These are phyloP conservation scores for Plodia interpunctella DNA, from an alignment of 1,140 invertebrate species.

Conservation along the genomic window DNA sequence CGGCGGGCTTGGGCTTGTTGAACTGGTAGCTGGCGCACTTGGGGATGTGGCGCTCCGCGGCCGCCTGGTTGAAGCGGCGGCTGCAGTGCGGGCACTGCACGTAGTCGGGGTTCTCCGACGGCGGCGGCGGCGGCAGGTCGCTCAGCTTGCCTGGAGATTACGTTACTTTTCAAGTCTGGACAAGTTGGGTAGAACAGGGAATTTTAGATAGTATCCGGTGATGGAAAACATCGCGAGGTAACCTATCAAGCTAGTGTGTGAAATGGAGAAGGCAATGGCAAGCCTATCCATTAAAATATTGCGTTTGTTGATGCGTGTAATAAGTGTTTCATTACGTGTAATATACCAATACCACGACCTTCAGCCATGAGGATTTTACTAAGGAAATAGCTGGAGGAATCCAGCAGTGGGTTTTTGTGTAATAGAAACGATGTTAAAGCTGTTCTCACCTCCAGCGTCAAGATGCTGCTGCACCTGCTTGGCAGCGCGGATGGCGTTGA, in stretches of 20 bases:
- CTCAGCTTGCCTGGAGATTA: slow-evolving; percentile 80
- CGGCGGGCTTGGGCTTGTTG: slow-evolving; percentile 80
- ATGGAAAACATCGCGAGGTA: too few relatives aligned
- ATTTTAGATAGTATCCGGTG: too few relatives aligned
- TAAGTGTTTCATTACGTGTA: too few relatives aligned
- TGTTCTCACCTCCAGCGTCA: slow-evolving; percentile 84
- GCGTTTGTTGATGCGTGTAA: too few relatives aligned
- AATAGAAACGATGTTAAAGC: not conserved
- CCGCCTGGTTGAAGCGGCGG: slow-evolving; percentile 90
- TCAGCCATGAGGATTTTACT: too few relatives aligned
- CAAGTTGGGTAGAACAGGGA: too few relatives aligned
- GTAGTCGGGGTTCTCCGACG: slow-evolving; percentile 91
- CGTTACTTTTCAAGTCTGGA: not conserved
- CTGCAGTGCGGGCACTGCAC: slow-evolving; percentile 94
- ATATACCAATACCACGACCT: too few relatives aligned
- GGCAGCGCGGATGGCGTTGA: slow-evolving; percentile 91
- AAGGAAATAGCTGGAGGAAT: too few relatives aligned
- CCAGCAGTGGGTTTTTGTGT: too few relatives aligned
- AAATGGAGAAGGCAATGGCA: too few relatives aligned
- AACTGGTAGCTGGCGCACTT: slow-evolving; percentile 91
- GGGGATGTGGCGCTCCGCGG: slow-evolving; percentile 95
- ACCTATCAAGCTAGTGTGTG: too few relatives aligned
- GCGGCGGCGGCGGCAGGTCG: slow-evolving; percentile 93
- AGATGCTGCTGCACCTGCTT: slow-evolving; percentile 91
- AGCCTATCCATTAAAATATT: too few relatives aligned